A percentile compares a stretch with the other conserved stretches of the same genome.
Evolutionary conservation across 2,113 vertebrate species (phyloP).

Genomic region (Irena cyanogastra): DNA sequence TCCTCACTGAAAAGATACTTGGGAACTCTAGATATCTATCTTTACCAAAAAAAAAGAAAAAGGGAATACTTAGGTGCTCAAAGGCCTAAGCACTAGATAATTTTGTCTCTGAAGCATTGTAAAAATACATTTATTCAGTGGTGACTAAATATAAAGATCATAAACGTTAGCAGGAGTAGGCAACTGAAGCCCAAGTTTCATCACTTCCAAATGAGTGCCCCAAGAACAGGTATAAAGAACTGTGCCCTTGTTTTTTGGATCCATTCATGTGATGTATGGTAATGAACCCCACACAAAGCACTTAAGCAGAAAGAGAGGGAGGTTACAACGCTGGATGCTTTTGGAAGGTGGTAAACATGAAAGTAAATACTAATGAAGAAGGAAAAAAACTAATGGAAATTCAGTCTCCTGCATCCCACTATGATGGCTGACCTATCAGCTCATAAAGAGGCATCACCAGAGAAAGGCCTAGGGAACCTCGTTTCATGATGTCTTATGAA

Average conservation of each 20-base stretch:
- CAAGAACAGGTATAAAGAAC: background rate
- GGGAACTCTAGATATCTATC: background rate
- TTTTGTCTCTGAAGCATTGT: background rate
- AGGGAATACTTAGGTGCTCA: background rate
- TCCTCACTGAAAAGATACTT: background rate
- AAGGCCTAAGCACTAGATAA: background rate
- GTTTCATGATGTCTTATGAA: background rate
- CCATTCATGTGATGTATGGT: fast-evolving
- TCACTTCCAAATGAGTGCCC: background rate
- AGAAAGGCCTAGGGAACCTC: background rate
- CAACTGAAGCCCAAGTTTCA: background rate
- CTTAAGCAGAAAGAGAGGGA: background rate
- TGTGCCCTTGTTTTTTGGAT: background rate
- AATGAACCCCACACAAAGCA: background rate
- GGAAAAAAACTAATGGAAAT: background rate
- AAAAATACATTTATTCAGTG: background rate
- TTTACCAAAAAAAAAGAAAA: background rate
- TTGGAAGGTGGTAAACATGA: background rate
- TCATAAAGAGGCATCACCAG: background rate
- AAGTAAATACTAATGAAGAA: background rate
- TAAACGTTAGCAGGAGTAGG: background rate
- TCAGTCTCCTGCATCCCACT: background rate
- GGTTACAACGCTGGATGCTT: background rate
- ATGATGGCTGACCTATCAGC: background rate
- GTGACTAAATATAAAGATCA: background rate